Evolutionary conservation across 2,113 vertebrate genomes (phyloP).

Genomic region (Periophthalmus modestus): DNA sequence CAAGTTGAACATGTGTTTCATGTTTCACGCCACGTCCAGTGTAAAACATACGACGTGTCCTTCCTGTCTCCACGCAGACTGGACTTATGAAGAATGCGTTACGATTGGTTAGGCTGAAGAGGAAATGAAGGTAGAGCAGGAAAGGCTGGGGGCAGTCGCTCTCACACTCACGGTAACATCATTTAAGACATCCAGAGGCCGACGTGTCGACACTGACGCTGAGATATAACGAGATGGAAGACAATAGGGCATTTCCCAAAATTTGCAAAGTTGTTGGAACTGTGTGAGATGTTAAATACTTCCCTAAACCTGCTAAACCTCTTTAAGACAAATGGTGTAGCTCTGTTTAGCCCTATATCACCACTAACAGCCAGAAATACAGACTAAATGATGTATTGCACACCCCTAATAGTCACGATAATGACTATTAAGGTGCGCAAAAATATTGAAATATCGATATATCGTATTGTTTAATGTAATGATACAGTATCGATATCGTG

Average conservation of each 20-base stretch:
- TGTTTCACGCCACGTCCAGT: constrained; percentile 16
- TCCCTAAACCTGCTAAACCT: too few relatives aligned
- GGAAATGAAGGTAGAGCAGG: constrained; percentile 24
- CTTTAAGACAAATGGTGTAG: too few relatives aligned
- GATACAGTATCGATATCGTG: too few relatives aligned
- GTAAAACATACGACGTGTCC: constrained; percentile 10
- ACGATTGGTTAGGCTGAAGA: constrained; percentile 37
- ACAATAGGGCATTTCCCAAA: background rate
- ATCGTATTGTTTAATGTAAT: too few relatives aligned
- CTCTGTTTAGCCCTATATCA: too few relatives aligned
- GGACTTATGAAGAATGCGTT: constrained; percentile 35
- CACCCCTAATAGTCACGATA: too few relatives aligned
- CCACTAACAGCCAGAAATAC: too few relatives aligned
- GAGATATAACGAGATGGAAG: background rate
- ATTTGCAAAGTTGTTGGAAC: background rate
- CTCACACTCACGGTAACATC: constrained; percentile 22
- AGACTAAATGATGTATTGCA: too few relatives aligned
- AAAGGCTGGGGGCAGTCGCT: constrained; percentile 30
- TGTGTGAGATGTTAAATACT: background rate
- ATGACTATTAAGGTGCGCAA: too few relatives aligned
- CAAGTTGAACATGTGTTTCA: constrained; percentile 19
- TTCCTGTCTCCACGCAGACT: constrained; percentile 14
- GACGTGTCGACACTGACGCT: background rate
- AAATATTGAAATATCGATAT: too few relatives aligned
- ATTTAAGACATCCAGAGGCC: constrained; percentile 9